A percentile compares a stretch with the other conserved stretches of the same genome.
Evolutionary conservation across 2,888 invertebrate species (phyloP).

Genomic region (Perizoma affinitatum): DNA sequence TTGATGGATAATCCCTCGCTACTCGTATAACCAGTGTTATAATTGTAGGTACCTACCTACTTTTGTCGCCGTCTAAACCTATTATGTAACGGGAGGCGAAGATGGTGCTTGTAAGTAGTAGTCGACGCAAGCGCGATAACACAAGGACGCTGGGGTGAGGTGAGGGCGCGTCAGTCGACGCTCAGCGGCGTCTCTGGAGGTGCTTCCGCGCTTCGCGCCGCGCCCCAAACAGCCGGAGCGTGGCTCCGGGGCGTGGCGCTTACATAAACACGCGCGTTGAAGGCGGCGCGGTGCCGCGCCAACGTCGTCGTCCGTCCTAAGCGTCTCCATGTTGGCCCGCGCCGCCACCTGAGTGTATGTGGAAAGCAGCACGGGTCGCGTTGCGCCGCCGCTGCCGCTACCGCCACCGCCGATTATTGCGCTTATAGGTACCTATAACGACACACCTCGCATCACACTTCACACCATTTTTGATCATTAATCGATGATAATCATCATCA

Average conservation of each 20-base stretch:
- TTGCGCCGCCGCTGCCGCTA: conserved; percentile 74
- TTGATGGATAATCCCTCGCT: no score
- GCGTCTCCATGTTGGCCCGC: conserved; percentile 57
- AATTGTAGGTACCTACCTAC: neutral
- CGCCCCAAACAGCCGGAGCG: conserved; percentile 80
- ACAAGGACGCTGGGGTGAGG: conserved; percentile 51
- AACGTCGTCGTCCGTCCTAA: conserved; percentile 68
- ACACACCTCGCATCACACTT: no score
- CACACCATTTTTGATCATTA: no score
- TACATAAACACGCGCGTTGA: conserved; percentile 81
- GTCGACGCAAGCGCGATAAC: conserved; percentile 68
- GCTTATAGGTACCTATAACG: conserved; percentile 72
- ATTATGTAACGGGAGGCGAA: conserved; percentile 75
- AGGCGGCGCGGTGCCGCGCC: conserved; percentile 75
- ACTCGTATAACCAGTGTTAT: no score
- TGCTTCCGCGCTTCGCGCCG: conserved; percentile 78
- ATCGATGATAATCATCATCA: no score
- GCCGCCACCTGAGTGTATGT: conserved; percentile 74
- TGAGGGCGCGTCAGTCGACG: conserved; percentile 77
- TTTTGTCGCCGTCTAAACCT: conserved; percentile 59
- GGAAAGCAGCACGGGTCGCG: conserved; percentile 63
- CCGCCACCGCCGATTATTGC: conserved; percentile 69
- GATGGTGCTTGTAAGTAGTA: conserved; percentile 47
- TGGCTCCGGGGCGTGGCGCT: conserved; percentile 84
- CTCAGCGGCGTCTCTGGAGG: conserved; percentile 80